Evolutionary conservation across 1,140 invertebrate genomes (phyloP), one percentile per base, ranked within the genome.

Genomic region (Eumeta japonica): DNA sequence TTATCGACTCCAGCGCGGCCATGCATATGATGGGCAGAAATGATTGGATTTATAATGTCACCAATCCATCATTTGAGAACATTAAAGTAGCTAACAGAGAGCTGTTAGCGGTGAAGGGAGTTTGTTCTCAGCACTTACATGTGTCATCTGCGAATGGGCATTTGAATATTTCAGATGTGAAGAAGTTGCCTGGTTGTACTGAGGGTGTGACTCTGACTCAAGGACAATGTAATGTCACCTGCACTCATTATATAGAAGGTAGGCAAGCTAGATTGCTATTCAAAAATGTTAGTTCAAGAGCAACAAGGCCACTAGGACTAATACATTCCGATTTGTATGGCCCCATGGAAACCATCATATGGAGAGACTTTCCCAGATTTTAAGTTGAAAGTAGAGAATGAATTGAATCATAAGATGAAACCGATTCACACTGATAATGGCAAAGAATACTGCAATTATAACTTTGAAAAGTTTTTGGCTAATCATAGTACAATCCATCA

Each of bases 1-100:
- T 30, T 27, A 7, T 58, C 2, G 53, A 58, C 40, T 58, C 48
- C 3, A 48, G 47, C 17, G 47, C 47, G 28, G 48, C 47, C 16
- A 47, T 36, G 16, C 49, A 52, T 11, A 58, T 55, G 52, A 43
- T 37, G 2, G 16, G 31, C 2, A 43, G 18, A 12, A 52, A n/a
- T n/a, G n/a, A n/a, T n/a, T n/a, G n/a, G n/a, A n/a, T n/a, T n/a
- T n/a, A n/a, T n/a, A n/a, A n/a, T 45, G 31, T 48, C 20, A 40
- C 18, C 10, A 37, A 42, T 10, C 35, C 53, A 45, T 18, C 46
- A 10, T 34, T 55, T 18, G 44, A 28, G 1, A 43, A 1, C 33
- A 13, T 56, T 10, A 52, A 41, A 24, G 43, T 52, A 7, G 53
- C 48, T 15, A 50, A 49, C 38, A 46, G 32, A 37, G 35, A 38